Conservation (phyloP, 1,140 invertebrate species). For the Philaenus spumarius region DNA sequence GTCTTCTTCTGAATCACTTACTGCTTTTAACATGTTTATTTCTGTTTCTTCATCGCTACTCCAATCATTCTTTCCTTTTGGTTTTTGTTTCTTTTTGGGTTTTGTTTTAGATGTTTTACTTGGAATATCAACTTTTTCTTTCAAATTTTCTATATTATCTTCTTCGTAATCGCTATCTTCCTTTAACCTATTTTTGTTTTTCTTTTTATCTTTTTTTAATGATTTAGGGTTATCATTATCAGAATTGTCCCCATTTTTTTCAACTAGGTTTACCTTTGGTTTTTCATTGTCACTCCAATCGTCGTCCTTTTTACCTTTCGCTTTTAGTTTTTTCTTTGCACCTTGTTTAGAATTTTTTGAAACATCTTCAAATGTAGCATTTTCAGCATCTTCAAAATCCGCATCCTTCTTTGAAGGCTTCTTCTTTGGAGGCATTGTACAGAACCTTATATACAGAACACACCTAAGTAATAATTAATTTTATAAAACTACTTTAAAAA, state of each 20-base stretch:
- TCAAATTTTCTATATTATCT: conserved; percentile 25
- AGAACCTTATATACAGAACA: too few species aligned
- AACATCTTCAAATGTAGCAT: background rate
- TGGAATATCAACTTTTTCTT: conserved; percentile 4
- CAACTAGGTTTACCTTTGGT: conserved; percentile 25
- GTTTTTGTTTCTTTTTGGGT: conserved; percentile 21
- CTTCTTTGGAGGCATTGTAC: conserved; percentile 27
- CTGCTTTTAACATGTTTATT: conserved; percentile 11
- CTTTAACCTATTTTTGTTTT: conserved; percentile 38
- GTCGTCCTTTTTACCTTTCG: conserved; percentile 31
- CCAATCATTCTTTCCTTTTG: conserved; percentile 27
- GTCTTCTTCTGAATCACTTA: conserved; percentile 12
- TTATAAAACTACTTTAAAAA: too few species aligned
- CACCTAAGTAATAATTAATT: too few species aligned
- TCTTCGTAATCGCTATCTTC: conserved; percentile 30
- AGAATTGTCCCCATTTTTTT: conserved; percentile 28
- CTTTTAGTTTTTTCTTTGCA: conserved; percentile 20
- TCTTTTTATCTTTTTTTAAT: conserved; percentile 27
- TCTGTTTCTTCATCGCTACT: conserved; percentile 19
- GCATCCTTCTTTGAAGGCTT: conserved; percentile 19
- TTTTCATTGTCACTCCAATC: conserved; percentile 47
- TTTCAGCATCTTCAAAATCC: conserved; percentile 14
- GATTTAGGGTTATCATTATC: conserved; percentile 23
- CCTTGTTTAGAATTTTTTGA: background rate
- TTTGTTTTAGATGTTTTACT: conserved; percentile 7